Conservation (phyloP, 1,140 invertebrate species). For the Neodiprion lecontei region DNA sequence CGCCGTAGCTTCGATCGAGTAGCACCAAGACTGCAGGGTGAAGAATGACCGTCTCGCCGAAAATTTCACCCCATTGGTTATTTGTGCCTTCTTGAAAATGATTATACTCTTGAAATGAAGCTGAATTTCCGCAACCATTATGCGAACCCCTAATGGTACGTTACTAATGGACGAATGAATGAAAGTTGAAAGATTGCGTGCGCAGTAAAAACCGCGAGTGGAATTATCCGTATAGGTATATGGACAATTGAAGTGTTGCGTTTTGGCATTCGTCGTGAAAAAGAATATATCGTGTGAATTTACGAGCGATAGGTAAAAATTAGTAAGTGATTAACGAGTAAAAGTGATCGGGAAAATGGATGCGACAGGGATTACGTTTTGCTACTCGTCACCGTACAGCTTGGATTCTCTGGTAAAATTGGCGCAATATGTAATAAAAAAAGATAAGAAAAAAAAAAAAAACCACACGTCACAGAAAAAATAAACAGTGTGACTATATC, state of each 20-base stretch:
- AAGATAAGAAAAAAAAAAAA: no score
- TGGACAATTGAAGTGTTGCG: constrained; percentile 4
- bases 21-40: no score
- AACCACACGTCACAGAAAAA: no score
- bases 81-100: not conserved
- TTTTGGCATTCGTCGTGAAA: not conserved
- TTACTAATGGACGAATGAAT: not conserved
- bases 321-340: not conserved
- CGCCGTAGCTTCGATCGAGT: no score
- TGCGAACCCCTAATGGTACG: not conserved
- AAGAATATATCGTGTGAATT: not conserved
- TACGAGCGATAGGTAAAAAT: not conserved
- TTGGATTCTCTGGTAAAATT: not conserved
- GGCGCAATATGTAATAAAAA: no score
- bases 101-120: not conserved
- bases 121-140: not conserved
- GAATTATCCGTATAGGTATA: not conserved
- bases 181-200: constrained; percentile 1
- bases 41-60: not conserved
- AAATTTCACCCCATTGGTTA: not conserved
- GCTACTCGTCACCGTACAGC: not conserved
- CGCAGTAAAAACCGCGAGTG: not conserved
- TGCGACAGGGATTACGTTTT: not conserved
- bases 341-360: not conserved
- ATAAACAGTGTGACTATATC: no score